Conservation (phyloP, 2,113 vertebrate species). For the Salvelinus sp. region DNA sequence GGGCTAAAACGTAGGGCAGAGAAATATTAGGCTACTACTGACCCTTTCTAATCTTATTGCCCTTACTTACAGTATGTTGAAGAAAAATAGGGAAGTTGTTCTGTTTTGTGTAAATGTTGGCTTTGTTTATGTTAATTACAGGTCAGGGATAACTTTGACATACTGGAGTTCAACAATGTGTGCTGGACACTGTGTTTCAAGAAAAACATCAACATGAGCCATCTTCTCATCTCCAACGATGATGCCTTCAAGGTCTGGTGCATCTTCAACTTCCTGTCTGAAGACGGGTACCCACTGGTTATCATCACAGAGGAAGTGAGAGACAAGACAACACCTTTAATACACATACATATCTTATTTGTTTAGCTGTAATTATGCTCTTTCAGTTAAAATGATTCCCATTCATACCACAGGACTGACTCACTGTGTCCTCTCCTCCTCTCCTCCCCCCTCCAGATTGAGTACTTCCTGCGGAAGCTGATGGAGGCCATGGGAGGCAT, state of each 20-base stretch:
- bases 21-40: slow-evolving; percentile 38
- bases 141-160: slow-evolving; percentile 87
- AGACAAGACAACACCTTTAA: not conserved
- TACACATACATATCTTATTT: no score
- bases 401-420: no score
- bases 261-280: slow-evolving; percentile 91
- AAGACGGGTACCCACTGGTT: slow-evolving; percentile 86
- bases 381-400: no score
- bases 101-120: no score
- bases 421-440: not conserved
- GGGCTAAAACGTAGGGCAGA: slow-evolving; percentile 39
- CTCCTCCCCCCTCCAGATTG: slow-evolving; percentile 73
- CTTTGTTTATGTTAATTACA: slow-evolving; percentile 30
- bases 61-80: slow-evolving; percentile 11
- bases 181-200: slow-evolving; percentile 89
- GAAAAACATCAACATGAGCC: slow-evolving; percentile 81
- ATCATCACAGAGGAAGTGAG: slow-evolving; percentile 90
- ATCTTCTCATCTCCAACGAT: slow-evolving; percentile 79
- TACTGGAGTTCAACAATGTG: slow-evolving; percentile 88
- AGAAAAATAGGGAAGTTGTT: not conserved
- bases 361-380: no score
- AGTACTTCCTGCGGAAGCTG: slow-evolving; percentile 89
- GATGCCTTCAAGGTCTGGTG: slow-evolving; percentile 90
- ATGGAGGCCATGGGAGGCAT: slow-evolving; percentile 85
- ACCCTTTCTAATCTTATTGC: slow-evolving; percentile 47